Percentiles rank a stretch among this genome's conserved stretches.
Conservation (phyloP, 1,140 invertebrate genomes). For the Drosophila biarmipes region DNA sequence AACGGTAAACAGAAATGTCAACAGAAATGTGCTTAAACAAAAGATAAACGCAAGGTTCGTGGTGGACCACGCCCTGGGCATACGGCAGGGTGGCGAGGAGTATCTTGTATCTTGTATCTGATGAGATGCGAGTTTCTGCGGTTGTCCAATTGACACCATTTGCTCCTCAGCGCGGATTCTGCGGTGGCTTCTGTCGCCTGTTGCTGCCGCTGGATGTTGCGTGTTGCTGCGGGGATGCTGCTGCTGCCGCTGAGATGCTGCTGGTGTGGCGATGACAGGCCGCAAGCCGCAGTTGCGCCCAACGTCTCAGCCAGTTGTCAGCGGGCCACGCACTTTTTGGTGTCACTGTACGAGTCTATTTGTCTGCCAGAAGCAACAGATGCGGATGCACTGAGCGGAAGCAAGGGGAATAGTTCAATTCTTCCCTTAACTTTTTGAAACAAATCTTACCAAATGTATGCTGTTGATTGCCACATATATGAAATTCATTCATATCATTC, state of each 20-base stretch:
- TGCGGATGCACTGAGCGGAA: not conserved
- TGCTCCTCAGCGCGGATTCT: conserved; percentile 42
- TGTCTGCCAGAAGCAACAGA: conserved; percentile 53
- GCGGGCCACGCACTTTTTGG: conserved; percentile 73
- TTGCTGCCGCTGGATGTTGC: conserved; percentile 25
- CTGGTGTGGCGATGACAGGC: conserved; percentile 38
- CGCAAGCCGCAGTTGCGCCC: conserved; percentile 48
- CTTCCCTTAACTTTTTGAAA: too few relatives aligned
- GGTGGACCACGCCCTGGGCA: conserved; percentile 60
- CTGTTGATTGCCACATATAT: too few relatives aligned
- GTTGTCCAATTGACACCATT: conserved; percentile 61
- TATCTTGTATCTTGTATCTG: conserved; percentile 41
- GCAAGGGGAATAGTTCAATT: too few relatives aligned
- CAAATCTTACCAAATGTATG: too few relatives aligned
- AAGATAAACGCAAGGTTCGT: conserved; percentile 57
- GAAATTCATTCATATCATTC: too few relatives aligned
- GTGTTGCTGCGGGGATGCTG: conserved; percentile 8
- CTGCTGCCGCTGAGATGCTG: conserved; percentile 32
- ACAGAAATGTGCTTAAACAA: conserved; percentile 73
- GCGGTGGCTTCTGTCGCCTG: conserved; percentile 41
- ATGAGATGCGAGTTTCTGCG: conserved; percentile 57
- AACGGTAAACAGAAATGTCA: conserved; percentile 75
- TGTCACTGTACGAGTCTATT: conserved; percentile 75
- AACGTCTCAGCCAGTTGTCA: conserved; percentile 56
- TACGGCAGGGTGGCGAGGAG: conserved; percentile 6